These are phyloP conservation scores for Sarcophaga rosellei DNA, from an alignment of 2,888 invertebrate genomes.

Conservation along the genomic window DNA sequence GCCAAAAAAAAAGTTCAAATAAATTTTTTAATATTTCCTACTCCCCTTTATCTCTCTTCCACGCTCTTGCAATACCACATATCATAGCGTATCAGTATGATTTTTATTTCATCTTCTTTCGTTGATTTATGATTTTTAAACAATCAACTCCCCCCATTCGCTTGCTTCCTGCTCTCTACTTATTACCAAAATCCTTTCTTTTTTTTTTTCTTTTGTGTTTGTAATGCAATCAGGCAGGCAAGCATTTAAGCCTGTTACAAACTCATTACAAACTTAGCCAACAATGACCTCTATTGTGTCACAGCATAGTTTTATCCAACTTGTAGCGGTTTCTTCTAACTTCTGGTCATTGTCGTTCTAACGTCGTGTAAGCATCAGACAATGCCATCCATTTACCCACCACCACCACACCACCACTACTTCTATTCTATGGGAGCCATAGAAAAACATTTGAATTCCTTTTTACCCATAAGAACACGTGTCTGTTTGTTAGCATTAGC, in stretches of 20 bases:
- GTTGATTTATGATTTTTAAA: conserved; percentile 60
- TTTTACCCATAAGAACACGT: conserved; percentile 45
- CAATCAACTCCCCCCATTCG: conserved; percentile 36
- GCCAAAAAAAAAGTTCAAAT: conserved; percentile 8
- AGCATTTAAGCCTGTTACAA: conserved; percentile 59
- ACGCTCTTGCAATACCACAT: conserved; percentile 6
- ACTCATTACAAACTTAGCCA: conserved; percentile 64
- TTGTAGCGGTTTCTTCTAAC: conserved; percentile 66
- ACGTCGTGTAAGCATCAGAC: neutral
- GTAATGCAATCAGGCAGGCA: conserved; percentile 14
- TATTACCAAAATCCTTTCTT: conserved; percentile 36
- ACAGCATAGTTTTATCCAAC: conserved; percentile 54
- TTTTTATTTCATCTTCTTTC: conserved; percentile 36
- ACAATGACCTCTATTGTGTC: conserved; percentile 57
- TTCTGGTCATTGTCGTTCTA: conserved; percentile 41
- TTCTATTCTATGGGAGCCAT: neutral
- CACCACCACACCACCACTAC: conserved; percentile 1
- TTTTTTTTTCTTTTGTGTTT: neutral
- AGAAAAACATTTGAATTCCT: neutral
- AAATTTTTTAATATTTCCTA: neutral
- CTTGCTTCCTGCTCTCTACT: neutral
- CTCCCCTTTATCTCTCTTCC: neutral
- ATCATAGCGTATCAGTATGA: conserved; percentile 15
- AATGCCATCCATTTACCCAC: conserved; percentile 19
- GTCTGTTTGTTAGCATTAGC: conserved; percentile 32